Evolutionary conservation across 2,113 vertebrate species (phyloP).

Genomic region (Anhinga anhinga): DNA sequence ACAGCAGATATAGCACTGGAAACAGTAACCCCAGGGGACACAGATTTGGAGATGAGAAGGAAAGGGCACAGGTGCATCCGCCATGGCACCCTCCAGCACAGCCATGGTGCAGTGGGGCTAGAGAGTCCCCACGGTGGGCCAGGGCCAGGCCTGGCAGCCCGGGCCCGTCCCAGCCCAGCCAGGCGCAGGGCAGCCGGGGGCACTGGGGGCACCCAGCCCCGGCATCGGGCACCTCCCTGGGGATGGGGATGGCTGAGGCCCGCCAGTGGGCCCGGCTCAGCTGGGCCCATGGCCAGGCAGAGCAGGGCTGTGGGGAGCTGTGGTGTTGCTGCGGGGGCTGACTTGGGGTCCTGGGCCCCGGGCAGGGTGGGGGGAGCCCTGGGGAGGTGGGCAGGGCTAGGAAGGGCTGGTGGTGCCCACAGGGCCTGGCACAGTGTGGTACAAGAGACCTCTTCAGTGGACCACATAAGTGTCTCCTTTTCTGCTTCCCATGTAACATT

Average conservation of each 20-base stretch:
- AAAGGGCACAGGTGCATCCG: background rate
- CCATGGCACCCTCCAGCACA: background rate
- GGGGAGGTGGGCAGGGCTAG: background rate
- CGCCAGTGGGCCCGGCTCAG: fast-evolving
- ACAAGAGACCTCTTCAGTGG: background rate
- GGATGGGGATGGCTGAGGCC: fast-evolving
- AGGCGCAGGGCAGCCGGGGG: fast-evolving
- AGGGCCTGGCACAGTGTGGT: background rate
- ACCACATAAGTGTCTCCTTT: background rate
- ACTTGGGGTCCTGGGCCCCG: too few relatives aligned
- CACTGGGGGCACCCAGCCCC: background rate
- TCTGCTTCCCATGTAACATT: background rate
- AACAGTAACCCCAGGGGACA: background rate
- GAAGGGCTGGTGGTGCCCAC: background rate
- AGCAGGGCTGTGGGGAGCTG: background rate
- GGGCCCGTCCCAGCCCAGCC: fast-evolving
- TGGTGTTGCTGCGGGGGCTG: background rate
- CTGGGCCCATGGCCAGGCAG: background rate
- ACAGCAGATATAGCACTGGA: fast-evolving
- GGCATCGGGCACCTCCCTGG: background rate
- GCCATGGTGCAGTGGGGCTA: background rate
- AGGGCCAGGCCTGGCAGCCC: background rate
- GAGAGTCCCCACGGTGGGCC: background rate
- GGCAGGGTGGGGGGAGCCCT: background rate
- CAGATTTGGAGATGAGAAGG: background rate